Percentiles rank a stretch among this genome's conserved stretches.
phyloP scores from a whole-genome alignment of 2,888 invertebrate species.

The Meteorus colon region DNA sequence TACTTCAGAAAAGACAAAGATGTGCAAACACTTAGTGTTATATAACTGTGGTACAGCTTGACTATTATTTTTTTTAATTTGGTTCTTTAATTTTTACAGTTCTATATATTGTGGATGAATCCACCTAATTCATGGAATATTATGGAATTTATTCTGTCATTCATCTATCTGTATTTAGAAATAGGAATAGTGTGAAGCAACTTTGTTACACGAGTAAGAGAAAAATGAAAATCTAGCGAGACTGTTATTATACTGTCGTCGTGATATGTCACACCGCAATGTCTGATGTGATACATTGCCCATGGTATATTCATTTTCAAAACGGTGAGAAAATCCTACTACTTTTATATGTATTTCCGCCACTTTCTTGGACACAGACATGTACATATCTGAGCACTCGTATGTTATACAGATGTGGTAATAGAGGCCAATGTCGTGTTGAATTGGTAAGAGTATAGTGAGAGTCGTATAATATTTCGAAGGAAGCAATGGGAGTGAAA shows the following conservation, averaged over 20 bases:
- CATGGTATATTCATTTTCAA: constrained; percentile 6
- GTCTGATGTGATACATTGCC: constrained; percentile 53
- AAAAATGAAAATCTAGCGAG: neutral
- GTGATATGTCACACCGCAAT: constrained; percentile 54
- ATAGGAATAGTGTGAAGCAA: neutral
- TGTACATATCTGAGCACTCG: neutral
- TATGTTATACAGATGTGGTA: neutral
- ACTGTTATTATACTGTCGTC: neutral
- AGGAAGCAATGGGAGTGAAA: neutral
- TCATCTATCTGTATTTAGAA: neutral
- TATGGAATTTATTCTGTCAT: neutral
- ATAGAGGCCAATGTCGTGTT: neutral
- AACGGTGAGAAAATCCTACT: neutral
- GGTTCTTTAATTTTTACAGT: neutral
- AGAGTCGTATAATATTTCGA: neutral
- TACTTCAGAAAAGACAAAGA: neutral
- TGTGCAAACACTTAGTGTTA: neutral
- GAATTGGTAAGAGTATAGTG: neutral
- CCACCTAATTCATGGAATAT: neutral
- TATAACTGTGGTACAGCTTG: neutral
- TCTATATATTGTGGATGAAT: neutral
- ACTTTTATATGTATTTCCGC: constrained; percentile 10
- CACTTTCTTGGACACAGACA: neutral
- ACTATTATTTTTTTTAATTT: neutral
- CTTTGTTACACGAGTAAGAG: neutral